Base-by-base conservation (phyloP, 64 coral and sea anemone genomes). In the Exaiptasia diaphana region DNA sequence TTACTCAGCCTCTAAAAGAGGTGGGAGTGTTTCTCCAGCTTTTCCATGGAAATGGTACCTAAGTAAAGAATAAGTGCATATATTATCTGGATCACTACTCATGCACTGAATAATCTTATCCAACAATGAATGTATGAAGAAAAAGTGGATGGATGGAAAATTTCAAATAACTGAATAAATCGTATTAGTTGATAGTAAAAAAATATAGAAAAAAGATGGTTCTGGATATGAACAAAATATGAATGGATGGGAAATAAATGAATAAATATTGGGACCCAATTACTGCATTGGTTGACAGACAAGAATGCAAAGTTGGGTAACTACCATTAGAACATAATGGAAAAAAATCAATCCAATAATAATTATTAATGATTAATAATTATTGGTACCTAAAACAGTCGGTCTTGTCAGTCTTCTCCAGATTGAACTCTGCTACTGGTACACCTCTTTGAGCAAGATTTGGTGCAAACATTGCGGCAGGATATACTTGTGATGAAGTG, bases 381-480 rank as follows among this genome's bases (percentile, higher is more conserved):
- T 13, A 9, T 30, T 13, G 17, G 17, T 78, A 99, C 95, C 95
- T 84, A 43, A 93, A 99, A 18, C n/a, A n/a, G 45, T 85, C 95
- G 59, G 95, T 99, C 64, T 76, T 78, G 53, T 89, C 57, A 4
- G 95, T 99, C 31, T 71, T 50, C 62, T 99, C 95, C 67, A 99
- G 78, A 49, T 99, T 99, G 14, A 99, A 99, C 41, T 99, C 95
- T n/a, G 95, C 95, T 44, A 99, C 95, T 60, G 95, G 95, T 46
- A 99, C 95, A 42, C 95, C 95, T 76, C 29, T 83, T 8, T 14
- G 24, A 0, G 95, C 80, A 28, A 99, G 29, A 49, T 68, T 60
- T 27, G 95, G 95, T 27, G 95, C 95, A 89, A 93, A 99, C 7
- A 79, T 85, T 52, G 95, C 95, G 4, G 95, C 95, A n/a, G 95